Evolutionary conservation across 2,113 vertebrate genomes (phyloP).

Genomic region (Brachyistius frenatus): DNA sequence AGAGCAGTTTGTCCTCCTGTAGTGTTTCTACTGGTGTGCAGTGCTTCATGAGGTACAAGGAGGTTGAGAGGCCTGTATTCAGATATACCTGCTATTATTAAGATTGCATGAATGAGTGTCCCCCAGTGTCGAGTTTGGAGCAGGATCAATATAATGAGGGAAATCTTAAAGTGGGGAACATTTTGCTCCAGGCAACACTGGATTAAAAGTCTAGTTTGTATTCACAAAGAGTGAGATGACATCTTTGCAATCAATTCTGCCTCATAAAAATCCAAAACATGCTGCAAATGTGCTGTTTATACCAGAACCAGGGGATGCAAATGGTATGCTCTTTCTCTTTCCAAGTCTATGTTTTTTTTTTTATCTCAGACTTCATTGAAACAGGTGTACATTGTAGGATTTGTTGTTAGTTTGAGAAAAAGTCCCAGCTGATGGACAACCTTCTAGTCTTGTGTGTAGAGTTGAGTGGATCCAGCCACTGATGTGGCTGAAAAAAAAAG

Average conservation of each 20-base stretch:
- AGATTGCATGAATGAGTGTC: conserved; percentile 32
- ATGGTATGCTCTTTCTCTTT: neutral
- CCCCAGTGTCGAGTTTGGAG: conserved; percentile 11
- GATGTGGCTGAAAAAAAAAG: too few relatives aligned
- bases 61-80: neutral
- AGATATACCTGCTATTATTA: conserved; percentile 30
- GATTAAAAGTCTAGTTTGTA: conserved; percentile 49
- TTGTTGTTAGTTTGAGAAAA: too few relatives aligned
- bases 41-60: neutral
- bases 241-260: conserved; percentile 28
- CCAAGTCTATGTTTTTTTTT: too few relatives aligned
- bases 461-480: too few relatives aligned
- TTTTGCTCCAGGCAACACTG: conserved; percentile 58
- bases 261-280: conserved; percentile 26
- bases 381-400: too few relatives aligned
- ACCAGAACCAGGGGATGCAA: neutral
- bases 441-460: too few relatives aligned
- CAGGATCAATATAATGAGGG: conserved; percentile 48
- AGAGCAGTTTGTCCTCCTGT: neutral
- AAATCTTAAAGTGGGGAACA: conserved; percentile 53
- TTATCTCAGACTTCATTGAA: too few relatives aligned
- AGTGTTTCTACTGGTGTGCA: neutral
- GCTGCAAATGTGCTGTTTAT: conserved; percentile 19
- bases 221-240: conserved; percentile 19
- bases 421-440: too few relatives aligned